A percentile compares a stretch with the other conserved stretches of the same genome.
These are phyloP conservation scores for Pachypeltis micranthus DNA, from an alignment of 1,140 invertebrate species.

Conservation along the genomic window DNA sequence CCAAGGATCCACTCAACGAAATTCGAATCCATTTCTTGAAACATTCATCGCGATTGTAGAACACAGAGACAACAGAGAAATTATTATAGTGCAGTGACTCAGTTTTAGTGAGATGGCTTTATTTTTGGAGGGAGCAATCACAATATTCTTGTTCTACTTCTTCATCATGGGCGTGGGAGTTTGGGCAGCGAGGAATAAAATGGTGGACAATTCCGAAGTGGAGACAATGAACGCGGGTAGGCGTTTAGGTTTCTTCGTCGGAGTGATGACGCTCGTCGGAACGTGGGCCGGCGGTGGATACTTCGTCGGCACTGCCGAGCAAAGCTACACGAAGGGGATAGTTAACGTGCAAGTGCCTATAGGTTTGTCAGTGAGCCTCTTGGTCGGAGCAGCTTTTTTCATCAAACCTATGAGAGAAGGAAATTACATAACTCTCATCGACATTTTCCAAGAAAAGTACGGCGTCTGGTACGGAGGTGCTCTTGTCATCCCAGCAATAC, in stretches of 20 bases:
- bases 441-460: constrained; percentile 67
- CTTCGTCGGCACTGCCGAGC: constrained; percentile 71
- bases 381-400: constrained; percentile 64
- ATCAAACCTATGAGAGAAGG: constrained; percentile 65
- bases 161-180: constrained; percentile 57
- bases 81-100: no score
- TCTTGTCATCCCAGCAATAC: constrained; percentile 63
- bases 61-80: no score
- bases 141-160: constrained; percentile 57
- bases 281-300: constrained; percentile 75
- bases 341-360: constrained; percentile 70
- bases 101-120: constrained; percentile 36
- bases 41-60: no score
- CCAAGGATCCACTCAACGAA: no score
- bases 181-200: constrained; percentile 55
- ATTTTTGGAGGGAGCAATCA: constrained; percentile 50
- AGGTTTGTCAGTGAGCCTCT: constrained; percentile 64
- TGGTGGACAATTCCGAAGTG: constrained; percentile 43
- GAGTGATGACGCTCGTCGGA: constrained; percentile 67
- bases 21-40: no score
- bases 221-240: constrained; percentile 67
- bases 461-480: constrained; percentile 64
- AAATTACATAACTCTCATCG: constrained; percentile 76
- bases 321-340: constrained; percentile 53
- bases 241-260: constrained; percentile 63